Conservation (phyloP, 2,113 vertebrate species). For the Montifringilla adamsi region DNA sequence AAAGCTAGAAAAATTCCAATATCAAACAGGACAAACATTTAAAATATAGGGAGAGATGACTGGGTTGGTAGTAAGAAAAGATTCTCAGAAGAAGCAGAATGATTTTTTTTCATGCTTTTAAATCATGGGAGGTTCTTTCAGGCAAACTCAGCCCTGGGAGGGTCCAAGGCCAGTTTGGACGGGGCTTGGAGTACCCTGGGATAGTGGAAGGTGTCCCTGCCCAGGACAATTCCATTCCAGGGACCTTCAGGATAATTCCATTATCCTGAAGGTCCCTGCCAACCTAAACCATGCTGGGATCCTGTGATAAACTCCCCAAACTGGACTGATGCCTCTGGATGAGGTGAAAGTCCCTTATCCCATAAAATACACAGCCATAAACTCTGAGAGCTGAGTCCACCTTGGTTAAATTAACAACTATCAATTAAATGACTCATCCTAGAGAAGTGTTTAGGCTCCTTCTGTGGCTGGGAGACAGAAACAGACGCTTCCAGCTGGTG, state of each 20-base stretch:
- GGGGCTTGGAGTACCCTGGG: not conserved
- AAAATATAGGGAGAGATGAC: not conserved
- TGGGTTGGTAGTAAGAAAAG: not conserved
- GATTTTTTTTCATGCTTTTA: not conserved
- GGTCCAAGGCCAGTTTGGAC: fast-evolving
- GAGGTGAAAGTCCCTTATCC: not conserved
- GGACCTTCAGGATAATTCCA: too few relatives aligned
- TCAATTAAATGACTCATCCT: not conserved
- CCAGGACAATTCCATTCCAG: too few relatives aligned
- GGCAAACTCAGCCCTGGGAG: not conserved
- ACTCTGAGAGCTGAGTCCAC: not conserved
- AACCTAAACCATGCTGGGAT: not conserved
- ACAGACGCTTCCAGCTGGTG: not conserved
- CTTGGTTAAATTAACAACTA: not conserved
- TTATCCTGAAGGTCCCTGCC: not conserved
- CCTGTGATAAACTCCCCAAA: not conserved
- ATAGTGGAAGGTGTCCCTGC: fast-evolving
- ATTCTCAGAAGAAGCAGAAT: not conserved
- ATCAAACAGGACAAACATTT: not conserved
- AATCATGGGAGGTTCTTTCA: not conserved
- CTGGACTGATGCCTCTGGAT: not conserved
- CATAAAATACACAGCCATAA: not conserved
- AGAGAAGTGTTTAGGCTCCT: not conserved
- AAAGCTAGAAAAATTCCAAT: not conserved
- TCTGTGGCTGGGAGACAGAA: not conserved